A percentile compares a stretch with the other conserved stretches of the same genome.
Conservation (phyloP, 2,113 vertebrate species). For the Tinamus guttatus region DNA sequence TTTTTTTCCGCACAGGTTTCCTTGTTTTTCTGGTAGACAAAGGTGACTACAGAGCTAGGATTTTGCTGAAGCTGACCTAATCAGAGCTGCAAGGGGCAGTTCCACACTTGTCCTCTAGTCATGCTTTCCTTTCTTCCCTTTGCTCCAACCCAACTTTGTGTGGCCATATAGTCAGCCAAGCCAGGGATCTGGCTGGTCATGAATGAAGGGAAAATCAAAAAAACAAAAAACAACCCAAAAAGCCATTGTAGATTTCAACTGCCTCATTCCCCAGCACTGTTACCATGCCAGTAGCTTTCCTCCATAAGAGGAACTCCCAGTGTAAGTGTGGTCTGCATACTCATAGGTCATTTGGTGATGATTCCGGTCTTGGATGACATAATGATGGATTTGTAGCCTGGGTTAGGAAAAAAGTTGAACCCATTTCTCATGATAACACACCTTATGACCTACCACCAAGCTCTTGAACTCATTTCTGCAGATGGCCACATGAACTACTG, state of each 20-base stretch:
- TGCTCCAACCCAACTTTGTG: rapidly evolving
- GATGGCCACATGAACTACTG: not conserved
- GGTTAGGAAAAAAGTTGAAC: not conserved
- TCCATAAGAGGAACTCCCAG: not conserved
- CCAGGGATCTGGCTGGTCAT: not conserved
- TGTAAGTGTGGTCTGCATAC: not conserved
- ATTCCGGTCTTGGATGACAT: not conserved
- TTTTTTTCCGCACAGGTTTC: not conserved
- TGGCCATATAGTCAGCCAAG: not conserved
- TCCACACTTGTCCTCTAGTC: rapidly evolving
- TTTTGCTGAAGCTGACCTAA: not conserved
- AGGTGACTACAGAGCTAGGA: not conserved
- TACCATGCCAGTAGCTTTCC: rapidly evolving
- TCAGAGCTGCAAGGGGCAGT: not conserved
- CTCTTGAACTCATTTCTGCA: not conserved
- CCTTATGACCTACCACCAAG: not conserved
- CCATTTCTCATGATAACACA: not conserved
- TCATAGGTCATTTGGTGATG: not conserved
- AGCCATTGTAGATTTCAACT: not conserved
- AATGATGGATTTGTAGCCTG: not conserved
- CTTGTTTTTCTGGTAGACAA: not conserved
- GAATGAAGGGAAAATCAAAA: not conserved
- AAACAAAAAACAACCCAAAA: not conserved
- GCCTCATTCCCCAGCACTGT: not conserved
- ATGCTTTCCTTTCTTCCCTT: not conserved